Base-by-base conservation (phyloP, 2,888 invertebrate species). In the Fragum sueziense region DNA sequence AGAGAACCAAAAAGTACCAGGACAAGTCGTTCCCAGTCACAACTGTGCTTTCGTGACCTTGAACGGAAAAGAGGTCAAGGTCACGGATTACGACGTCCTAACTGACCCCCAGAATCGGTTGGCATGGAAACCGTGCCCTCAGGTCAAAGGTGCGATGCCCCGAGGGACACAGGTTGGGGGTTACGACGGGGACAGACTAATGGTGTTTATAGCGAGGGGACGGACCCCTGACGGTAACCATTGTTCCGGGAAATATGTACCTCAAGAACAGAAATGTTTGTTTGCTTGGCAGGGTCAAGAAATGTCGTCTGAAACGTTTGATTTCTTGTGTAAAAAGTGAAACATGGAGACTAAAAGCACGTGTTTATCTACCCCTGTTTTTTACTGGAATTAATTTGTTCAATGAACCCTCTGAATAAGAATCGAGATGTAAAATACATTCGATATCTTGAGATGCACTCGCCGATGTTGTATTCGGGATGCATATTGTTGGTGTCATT, bases 261-360 rank as follows among this genome's bases (percentile, higher is more conserved):
- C 70, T 14, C 70, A 70, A 14, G 54, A 70, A 25, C 52, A 54
- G 54, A 52, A 70, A 31, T 70, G 70, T 34, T 54, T 37, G 6
- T 70, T 54, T 54, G 34, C 70, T 4, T 70, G 70, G 70, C 54
- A 70, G 14, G 70, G 57, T 14, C 70, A 54, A 34, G 70, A 70
- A 34, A 52, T 54, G 34, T 70, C 70, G 7, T 34, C 70, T 22
- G 54, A 54, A 6, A 54, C 52, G 1, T 70, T 70, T 54, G 70
- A 70, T 34, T 70, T 70, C 51, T 34, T 70, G n/a, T 70, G 70
- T 54, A 70, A 70, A 54, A 70, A 70, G 34, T 70, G 20, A 70
- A 62, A 2, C 47, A 14, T 11, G 25, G 57, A 22, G 20, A 57
- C n/a, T n/a, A 22, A 14, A 54, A n/a, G 17, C 1, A 57, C 47